Base-by-base conservation (phyloP, 2,113 vertebrate genomes). In the Cyanocitta stelleri region DNA sequence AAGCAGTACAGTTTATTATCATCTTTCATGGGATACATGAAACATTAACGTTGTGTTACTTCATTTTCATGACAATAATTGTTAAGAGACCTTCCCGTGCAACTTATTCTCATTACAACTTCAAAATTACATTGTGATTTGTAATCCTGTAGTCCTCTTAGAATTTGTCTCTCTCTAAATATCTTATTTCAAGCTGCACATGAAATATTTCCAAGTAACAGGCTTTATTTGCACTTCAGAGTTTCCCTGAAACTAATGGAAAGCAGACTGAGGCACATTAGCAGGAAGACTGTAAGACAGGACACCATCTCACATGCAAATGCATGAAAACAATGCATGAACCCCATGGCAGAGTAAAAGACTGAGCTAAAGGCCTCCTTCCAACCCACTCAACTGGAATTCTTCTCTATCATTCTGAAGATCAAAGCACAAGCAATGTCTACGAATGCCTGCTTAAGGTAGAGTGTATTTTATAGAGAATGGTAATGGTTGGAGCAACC, bases 61-160 rank as follows among this genome's bases (percentile, higher is more conserved):
- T 94, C 94, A 78, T 85, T 91, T 91, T 93, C 90, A 68, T 69
- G 48, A 87, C 87, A 93, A 87, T 91, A 92, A 95, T 80, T 87
- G 73, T 79, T 92, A 85, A 96, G 90, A 92, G 69, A 94, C 55
- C 49, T 94, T 85, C 62, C 77, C 8, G 27, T 58, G 80, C 78
- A 91, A 82, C 61, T 94, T 90, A 51, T 9, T 93, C 93, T 93
- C 94, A 93, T 92, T 93, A 94, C 93, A 95, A 90, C 64, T 88
- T 92, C 33, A 68, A 95, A 87, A 97, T 81, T 80, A 74, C 71
- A 80, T 87, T 79, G 74, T 41, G 87, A 97, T 94, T 94, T 96
- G 92, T 81, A 96, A 93, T 80, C 33, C 35, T 69, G 79, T 73
- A 90, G 76, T 15, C 81, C 56, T 82, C 52, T 61, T 83, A 82